A percentile compares a stretch with the other conserved stretches of the same genome.
Evolutionary conservation across 2,797 vertebrate species (phyloP).

Genomic region (Lithobates sylvaticus): DNA sequence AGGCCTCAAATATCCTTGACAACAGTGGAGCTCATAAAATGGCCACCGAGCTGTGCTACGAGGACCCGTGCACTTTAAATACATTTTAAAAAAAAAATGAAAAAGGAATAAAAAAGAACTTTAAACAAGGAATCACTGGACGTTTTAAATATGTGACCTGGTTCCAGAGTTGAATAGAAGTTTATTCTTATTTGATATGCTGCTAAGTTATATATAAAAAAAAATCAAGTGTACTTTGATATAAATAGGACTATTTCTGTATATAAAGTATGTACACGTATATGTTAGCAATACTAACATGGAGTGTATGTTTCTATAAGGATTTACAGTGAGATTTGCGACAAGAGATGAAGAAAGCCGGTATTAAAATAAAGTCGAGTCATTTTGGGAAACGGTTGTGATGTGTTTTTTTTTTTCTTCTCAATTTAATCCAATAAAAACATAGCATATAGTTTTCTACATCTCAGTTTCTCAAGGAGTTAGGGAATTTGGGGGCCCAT

Average conservation of each 20-base stretch:
- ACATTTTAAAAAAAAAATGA: not conserved
- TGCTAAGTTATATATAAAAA: slow-evolving; percentile 54
- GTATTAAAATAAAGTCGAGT: slow-evolving; percentile 61
- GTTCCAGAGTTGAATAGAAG: slow-evolving; percentile 56
- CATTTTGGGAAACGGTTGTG: slow-evolving; percentile 33
- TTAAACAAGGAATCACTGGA: slow-evolving; percentile 45
- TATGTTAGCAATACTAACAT: slow-evolving; percentile 49
- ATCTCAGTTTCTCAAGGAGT: too few species aligned
- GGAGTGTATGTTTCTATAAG: slow-evolving; percentile 32
- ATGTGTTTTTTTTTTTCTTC: not conserved
- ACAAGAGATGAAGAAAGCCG: slow-evolving; percentile 60
- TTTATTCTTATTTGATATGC: slow-evolving; percentile 47
- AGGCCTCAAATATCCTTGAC: not conserved
- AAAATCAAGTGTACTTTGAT: slow-evolving; percentile 66
- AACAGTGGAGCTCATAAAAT: not conserved
- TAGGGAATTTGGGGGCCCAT: too few species aligned
- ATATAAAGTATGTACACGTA: slow-evolving; percentile 51
- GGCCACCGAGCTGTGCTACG: too few species aligned
- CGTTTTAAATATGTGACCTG: slow-evolving; percentile 43
- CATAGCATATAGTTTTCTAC: too few species aligned
- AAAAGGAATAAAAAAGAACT: not conserved
- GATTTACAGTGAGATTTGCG: slow-evolving; percentile 16
- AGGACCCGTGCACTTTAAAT: not conserved
- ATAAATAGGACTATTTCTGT: slow-evolving; percentile 68
- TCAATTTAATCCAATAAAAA: too few species aligned